phyloP scores from a whole-genome alignment of 2,797 vertebrate genomes.

The Brotula barbata region DNA sequence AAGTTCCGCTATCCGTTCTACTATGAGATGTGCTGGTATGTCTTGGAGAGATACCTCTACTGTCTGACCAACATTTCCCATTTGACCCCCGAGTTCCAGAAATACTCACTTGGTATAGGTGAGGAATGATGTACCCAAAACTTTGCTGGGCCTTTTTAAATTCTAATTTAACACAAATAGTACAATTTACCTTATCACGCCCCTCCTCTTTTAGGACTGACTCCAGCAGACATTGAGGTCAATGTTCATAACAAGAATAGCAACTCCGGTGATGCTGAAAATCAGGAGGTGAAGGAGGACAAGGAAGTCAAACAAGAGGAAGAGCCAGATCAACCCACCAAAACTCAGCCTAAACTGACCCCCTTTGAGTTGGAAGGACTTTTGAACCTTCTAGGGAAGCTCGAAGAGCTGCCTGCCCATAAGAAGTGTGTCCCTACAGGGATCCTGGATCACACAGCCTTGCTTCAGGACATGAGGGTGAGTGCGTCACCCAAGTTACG shows the following conservation, averaged over 20 bases:
- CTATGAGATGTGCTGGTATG: slow-evolving; percentile 99
- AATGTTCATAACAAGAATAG: slow-evolving; percentile 29
- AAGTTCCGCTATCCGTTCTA: slow-evolving; percentile 99
- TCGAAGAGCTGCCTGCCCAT: slow-evolving; percentile 90
- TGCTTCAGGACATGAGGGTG: slow-evolving; percentile 91
- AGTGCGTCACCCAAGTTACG: background rate
- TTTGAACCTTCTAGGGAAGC: slow-evolving; percentile 90
- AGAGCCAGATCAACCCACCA: slow-evolving; percentile 23
- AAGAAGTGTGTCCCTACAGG: slow-evolving; percentile 96
- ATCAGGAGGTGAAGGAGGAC: slow-evolving; percentile 25
- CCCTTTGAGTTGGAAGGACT: slow-evolving; percentile 94
- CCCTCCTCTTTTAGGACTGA: slow-evolving; percentile 81
- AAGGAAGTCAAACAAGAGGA: slow-evolving; percentile 39
- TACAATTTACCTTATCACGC: background rate
- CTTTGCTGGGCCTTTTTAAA: background rate
- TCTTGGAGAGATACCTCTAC: slow-evolving; percentile 94
- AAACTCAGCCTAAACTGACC: slow-evolving; percentile 78
- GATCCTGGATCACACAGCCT: slow-evolving; percentile 86
- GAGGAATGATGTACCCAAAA: slow-evolving; percentile 51
- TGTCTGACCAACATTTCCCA: slow-evolving; percentile 92
- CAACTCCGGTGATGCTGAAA: slow-evolving; percentile 64
- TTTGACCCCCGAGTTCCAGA: slow-evolving; percentile 95
- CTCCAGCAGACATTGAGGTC: slow-evolving; percentile 70
- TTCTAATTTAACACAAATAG: background rate
- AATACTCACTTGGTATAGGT: slow-evolving; percentile 94